These are phyloP conservation scores for Sebastes kiyomatsui DNA, from an alignment of 2,797 vertebrate genomes.

Conservation along the genomic window DNA sequence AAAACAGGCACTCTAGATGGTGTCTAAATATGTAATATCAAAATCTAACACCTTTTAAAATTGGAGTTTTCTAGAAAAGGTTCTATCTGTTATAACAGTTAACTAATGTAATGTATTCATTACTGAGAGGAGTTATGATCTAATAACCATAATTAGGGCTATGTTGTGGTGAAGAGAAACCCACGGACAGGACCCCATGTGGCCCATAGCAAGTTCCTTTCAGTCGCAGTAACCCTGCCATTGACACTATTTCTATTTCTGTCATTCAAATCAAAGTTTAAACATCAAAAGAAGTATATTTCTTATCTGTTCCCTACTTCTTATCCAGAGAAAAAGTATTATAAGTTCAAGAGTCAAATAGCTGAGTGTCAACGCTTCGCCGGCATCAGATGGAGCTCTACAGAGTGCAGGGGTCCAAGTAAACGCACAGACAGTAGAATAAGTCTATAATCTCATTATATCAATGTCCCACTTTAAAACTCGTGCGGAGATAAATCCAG, in stretches of 20 bases:
- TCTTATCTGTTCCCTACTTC: conserved; percentile 3
- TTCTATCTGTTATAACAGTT: no score
- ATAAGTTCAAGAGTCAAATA: conserved; percentile 2
- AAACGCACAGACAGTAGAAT: conserved; percentile 22
- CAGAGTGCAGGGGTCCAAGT: not conserved
- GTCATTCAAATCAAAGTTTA: not conserved
- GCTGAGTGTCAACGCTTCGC: conserved; percentile 11
- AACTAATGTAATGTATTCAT: no score
- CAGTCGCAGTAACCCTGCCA: not conserved
- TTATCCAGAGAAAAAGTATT: conserved; percentile 1
- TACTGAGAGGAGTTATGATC: no score
- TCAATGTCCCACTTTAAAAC: conserved; percentile 44
- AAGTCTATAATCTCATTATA: conserved; percentile 38
- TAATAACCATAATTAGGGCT: no score
- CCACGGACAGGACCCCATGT: no score
- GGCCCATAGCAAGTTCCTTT: not conserved
- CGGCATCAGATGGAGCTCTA: conserved; percentile 2
- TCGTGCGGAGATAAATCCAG: conserved; percentile 25
- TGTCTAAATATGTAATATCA: not conserved
- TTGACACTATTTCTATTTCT: not conserved
- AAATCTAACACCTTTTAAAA: no score
- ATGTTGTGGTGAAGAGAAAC: not conserved
- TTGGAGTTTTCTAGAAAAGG: no score
- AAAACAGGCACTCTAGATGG: not conserved
- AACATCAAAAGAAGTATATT: not conserved